These are phyloP conservation scores for Australoheros facetus DNA, from an alignment of 2,797 vertebrate species.

Conservation along the genomic window DNA sequence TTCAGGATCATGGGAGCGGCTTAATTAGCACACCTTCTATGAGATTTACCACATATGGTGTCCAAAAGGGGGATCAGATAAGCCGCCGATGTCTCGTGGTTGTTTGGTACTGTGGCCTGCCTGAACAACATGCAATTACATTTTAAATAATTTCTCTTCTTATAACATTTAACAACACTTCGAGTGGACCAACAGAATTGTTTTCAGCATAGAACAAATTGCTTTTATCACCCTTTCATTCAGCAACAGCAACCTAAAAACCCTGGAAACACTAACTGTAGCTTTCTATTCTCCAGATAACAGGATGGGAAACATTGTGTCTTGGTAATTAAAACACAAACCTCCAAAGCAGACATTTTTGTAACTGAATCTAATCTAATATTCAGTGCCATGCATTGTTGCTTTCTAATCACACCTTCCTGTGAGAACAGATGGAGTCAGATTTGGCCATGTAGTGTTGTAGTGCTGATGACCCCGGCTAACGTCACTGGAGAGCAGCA, in stretches of 20 bases:
- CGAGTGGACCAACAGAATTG: neutral
- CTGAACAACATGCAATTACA: neutral
- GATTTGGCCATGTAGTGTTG: neutral
- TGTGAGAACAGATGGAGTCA: neutral
- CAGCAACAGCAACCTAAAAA: neutral
- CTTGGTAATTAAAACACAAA: neutral
- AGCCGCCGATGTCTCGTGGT: too few species aligned
- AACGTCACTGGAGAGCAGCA: rapidly evolving
- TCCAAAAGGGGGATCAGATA: neutral
- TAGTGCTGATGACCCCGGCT: neutral
- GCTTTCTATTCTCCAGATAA: neutral
- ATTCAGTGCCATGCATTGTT: neutral
- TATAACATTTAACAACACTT: neutral
- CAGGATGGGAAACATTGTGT: neutral
- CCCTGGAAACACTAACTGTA: neutral
- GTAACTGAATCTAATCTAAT: neutral
- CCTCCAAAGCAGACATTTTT: neutral
- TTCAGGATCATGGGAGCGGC: neutral
- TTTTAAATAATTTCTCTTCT: rapidly evolving
- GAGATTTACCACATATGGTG: rapidly evolving
- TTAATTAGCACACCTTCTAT: neutral
- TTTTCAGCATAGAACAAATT: neutral
- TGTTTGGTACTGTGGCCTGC: neutral
- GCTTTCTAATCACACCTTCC: neutral
- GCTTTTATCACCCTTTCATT: rapidly evolving